A percentile compares a stretch with the other conserved stretches of the same genome.
Conservation (phyloP, 2,888 invertebrate genomes). For the Adineta ricciae region DNA sequence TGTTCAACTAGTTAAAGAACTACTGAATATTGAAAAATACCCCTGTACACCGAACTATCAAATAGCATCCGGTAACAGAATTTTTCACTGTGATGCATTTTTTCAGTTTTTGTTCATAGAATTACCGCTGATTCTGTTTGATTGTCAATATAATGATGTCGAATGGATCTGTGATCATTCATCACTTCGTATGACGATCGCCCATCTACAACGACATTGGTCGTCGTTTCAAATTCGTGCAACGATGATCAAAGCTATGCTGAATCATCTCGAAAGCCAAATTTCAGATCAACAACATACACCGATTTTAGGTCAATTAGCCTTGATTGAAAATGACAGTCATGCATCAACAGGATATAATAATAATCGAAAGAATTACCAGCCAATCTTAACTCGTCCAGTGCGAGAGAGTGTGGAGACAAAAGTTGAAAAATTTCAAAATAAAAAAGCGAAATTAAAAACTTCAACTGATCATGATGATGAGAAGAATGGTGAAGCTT, state of each 20-base stretch:
- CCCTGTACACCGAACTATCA: constrained; percentile 52
- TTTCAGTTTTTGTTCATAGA: constrained; percentile 51
- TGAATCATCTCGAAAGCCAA: constrained; percentile 52
- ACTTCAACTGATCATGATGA: neutral
- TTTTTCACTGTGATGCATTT: neutral
- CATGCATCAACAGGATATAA: neutral
- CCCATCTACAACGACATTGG: constrained; percentile 67
- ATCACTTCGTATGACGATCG: constrained; percentile 52
- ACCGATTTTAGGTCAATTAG: neutral
- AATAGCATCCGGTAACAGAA: neutral
- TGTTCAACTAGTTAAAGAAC: constrained; percentile 51
- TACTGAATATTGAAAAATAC: constrained; percentile 60
- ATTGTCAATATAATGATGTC: constrained; percentile 60
- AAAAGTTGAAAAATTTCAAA: constrained; percentile 26
- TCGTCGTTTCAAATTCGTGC: constrained; percentile 59
- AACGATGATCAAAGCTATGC: constrained; percentile 51
- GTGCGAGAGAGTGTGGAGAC: constrained; percentile 13
- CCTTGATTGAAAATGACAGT: neutral
- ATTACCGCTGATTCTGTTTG: constrained; percentile 70
- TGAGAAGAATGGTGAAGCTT: neutral
- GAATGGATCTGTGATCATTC: constrained; percentile 45
- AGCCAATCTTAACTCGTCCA: constrained; percentile 10
- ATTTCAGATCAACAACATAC: neutral
- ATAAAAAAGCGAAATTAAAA: neutral
- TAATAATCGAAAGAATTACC: constrained; percentile 17